Evolutionary conservation across 2,888 invertebrate species (phyloP).

Genomic region (Drosophila setosimentum): DNA sequence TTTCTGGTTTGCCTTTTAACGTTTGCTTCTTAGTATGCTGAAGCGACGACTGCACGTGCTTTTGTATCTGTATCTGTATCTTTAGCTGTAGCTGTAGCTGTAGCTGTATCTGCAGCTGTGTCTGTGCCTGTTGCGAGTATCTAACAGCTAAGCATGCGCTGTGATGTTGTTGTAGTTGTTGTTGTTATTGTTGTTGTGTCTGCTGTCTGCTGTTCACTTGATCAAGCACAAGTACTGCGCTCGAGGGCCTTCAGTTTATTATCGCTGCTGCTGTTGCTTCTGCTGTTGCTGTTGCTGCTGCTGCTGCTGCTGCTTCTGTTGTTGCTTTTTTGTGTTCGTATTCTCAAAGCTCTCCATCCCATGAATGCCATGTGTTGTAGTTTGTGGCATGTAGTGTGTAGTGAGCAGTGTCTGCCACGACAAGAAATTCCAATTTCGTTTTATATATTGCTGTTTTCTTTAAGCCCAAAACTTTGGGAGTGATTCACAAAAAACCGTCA

Average conservation of each 20-base stretch:
- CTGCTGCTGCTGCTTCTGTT: constrained; percentile 8
- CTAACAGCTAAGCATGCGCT: constrained; percentile 74
- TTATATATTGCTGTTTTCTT: constrained; percentile 14
- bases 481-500: constrained; percentile 28
- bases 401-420: constrained; percentile 37
- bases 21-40: constrained; percentile 31
- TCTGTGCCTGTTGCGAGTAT: constrained; percentile 47
- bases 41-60: constrained; percentile 64
- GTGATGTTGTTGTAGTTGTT: constrained; percentile 26
- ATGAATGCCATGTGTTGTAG: constrained; percentile 64
- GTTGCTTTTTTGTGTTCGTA: constrained; percentile 6
- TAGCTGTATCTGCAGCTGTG: constrained; percentile 26
- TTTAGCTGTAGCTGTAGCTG: constrained; percentile 21
- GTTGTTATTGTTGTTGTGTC: constrained; percentile 42
- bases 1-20: constrained; percentile 38
- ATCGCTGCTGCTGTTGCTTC: constrained; percentile 5
- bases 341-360: neutral
- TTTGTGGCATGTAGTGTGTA: constrained; percentile 56
- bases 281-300: constrained; percentile 2
- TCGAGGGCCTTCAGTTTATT: constrained; percentile 10
- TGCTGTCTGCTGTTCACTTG: constrained; percentile 71
- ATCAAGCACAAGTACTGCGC: constrained; percentile 68
- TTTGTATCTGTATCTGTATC: constrained; percentile 30
- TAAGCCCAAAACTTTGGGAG: constrained; percentile 11
- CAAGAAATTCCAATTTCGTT: constrained; percentile 61